phyloP scores from a whole-genome alignment of 2,888 invertebrate species.

The Agriopis marginaria region DNA sequence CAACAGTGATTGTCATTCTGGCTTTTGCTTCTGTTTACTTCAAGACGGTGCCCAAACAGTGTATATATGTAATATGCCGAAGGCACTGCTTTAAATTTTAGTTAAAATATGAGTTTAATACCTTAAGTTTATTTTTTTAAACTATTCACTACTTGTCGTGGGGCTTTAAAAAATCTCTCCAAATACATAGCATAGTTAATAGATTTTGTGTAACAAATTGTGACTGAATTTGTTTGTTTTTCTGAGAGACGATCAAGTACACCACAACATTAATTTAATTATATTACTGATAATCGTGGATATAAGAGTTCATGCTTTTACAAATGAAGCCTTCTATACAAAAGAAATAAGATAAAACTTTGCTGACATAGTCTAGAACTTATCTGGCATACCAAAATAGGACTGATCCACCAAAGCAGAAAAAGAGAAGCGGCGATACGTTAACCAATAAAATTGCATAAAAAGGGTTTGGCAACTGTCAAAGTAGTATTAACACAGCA shows the following conservation, averaged over 20 bases:
- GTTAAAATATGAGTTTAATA: slow-evolving; percentile 2
- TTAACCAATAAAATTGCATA: background rate
- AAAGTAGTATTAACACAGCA: no score
- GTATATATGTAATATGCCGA: background rate
- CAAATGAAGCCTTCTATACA: background rate
- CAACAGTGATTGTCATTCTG: no score
- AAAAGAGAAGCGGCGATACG: background rate
- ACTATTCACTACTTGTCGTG: background rate
- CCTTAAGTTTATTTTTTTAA: background rate
- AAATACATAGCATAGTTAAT: background rate
- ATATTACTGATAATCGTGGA: background rate
- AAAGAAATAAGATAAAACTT: background rate
- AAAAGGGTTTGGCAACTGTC: background rate
- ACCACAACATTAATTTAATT: background rate
- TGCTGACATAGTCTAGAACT: no score
- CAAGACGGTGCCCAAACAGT: background rate
- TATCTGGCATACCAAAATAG: no score
- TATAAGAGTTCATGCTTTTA: background rate
- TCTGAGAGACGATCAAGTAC: slow-evolving; percentile 6
- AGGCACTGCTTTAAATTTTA: background rate
- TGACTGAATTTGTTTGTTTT: slow-evolving; percentile 13
- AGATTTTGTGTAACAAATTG: background rate
- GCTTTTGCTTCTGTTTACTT: no score
- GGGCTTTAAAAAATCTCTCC: slow-evolving; percentile 1
- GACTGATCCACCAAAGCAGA: no score